phyloP scores from a whole-genome alignment of 2,797 vertebrate species.

The Urosaurus nigricauda region DNA sequence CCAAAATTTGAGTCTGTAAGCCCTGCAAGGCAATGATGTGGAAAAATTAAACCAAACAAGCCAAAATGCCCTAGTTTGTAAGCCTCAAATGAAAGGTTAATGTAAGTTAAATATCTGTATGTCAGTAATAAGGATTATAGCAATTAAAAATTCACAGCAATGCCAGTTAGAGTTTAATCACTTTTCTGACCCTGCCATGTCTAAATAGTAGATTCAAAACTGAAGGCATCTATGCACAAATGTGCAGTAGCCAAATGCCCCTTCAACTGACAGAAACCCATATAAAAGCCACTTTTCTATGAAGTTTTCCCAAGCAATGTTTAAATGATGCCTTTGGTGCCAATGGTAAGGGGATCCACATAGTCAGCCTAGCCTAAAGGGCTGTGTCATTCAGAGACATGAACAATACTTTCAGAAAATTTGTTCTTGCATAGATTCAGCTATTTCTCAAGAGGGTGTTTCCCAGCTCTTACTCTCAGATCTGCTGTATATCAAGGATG shows the following conservation, averaged over 20 bases:
- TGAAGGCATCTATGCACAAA: conserved; percentile 53
- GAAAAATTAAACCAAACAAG: conserved; percentile 80
- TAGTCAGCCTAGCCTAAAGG: no score
- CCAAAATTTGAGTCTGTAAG: conserved; percentile 80
- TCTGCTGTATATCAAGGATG: no score
- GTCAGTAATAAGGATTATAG: conserved; percentile 81
- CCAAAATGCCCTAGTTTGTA: conserved; percentile 76
- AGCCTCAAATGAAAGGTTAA: conserved; percentile 83
- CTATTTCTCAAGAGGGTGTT: background rate
- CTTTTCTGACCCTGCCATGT: conserved; percentile 73
- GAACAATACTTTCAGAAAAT: background rate
- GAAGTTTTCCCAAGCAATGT: background rate
- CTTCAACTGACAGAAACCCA: background rate
- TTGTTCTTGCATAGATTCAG: no score
- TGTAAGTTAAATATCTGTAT: conserved; percentile 85
- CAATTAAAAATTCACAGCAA: conserved; percentile 81
- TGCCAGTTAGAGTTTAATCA: conserved; percentile 74
- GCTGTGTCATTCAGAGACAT: background rate
- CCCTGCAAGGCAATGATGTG: conserved; percentile 77
- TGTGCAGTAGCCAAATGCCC: background rate
- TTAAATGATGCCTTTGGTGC: background rate
- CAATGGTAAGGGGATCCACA: background rate
- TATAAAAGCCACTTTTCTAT: background rate
- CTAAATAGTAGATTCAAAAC: conserved; percentile 67
- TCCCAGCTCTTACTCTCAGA: background rate